These are phyloP conservation scores for Epizoanthus stellaris DNA, from an alignment of 92 coral and sea anemone genomes.

Conservation along the genomic window DNA sequence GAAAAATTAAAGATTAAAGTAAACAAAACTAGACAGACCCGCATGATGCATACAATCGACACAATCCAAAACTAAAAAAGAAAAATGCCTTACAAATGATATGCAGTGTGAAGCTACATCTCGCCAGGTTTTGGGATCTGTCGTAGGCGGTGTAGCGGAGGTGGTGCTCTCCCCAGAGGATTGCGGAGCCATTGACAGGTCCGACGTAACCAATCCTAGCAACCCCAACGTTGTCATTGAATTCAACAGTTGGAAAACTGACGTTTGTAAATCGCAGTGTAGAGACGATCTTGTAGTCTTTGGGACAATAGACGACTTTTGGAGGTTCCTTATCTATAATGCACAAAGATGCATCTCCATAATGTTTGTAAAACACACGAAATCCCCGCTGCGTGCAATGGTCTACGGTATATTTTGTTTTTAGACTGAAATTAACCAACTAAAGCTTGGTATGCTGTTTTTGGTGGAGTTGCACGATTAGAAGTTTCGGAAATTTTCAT, in stretches of 20 bases:
- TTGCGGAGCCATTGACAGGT: slow-evolving; percentile 4
- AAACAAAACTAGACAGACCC: too few relatives aligned
- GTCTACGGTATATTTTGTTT: too few relatives aligned
- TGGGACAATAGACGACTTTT: slow-evolving; percentile 24
- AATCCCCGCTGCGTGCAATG: too few relatives aligned
- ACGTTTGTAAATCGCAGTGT: slow-evolving; percentile 7
- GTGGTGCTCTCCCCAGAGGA: slow-evolving; percentile 16
- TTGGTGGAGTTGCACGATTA: too few relatives aligned
- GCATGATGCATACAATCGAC: too few relatives aligned
- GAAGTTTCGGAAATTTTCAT: too few relatives aligned
- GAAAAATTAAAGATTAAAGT: too few relatives aligned
- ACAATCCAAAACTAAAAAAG: too few relatives aligned
- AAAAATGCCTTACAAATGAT: slow-evolving; percentile 13
- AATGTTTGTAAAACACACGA: too few relatives aligned
- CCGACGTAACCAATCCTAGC: slow-evolving; percentile 4
- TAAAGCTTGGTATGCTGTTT: too few relatives aligned
- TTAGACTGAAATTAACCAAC: too few relatives aligned
- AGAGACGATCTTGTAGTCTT: slow-evolving; percentile 35
- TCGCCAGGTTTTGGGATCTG: slow-evolving; percentile 7
- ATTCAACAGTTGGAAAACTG: slow-evolving; percentile 27
- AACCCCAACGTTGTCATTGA: slow-evolving; percentile 27
- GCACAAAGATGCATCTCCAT: too few relatives aligned
- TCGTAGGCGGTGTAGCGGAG: slow-evolving; percentile 24
- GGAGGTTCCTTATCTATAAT: slow-evolving; percentile 23
- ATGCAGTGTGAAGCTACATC: not conserved